Evolutionary conservation across 1,140 invertebrate genomes (phyloP).

Genomic region (Cylas formicarius): DNA sequence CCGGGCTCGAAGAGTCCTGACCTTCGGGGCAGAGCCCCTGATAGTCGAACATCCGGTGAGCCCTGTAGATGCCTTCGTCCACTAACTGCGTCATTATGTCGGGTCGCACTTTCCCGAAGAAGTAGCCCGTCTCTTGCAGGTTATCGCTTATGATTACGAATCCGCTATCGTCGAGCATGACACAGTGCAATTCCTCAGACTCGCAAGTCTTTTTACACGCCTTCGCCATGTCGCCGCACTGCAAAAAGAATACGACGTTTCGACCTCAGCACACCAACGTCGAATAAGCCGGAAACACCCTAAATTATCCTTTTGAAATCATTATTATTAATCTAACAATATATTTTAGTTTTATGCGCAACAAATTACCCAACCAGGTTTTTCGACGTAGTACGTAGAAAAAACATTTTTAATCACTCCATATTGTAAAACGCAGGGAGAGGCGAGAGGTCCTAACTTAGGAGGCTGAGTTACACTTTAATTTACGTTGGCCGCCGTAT

Average conservation of each 20-base stretch:
- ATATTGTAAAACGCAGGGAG: too few relatives aligned
- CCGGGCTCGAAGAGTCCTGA: conserved; percentile 54
- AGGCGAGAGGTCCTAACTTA: too few relatives aligned
- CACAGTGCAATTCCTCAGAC: conserved; percentile 69
- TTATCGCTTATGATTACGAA: conserved; percentile 75
- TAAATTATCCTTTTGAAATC: too few relatives aligned
- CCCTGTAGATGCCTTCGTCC: conserved; percentile 68
- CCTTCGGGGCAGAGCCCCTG: conserved; percentile 78
- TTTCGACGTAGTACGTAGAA: too few relatives aligned
- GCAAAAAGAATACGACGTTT: conserved; percentile 33
- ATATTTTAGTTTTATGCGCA: too few relatives aligned
- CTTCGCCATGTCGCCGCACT: conserved; percentile 50
- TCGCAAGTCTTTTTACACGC: conserved; percentile 59
- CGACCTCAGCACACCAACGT: too few relatives aligned
- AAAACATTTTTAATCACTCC: too few relatives aligned
- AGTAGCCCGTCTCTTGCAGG: conserved; percentile 66
- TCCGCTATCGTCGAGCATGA: conserved; percentile 83
- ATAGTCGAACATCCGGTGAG: conserved; percentile 76
- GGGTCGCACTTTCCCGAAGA: conserved; percentile 77
- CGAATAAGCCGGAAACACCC: too few relatives aligned
- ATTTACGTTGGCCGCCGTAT: too few relatives aligned
- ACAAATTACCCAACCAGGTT: too few relatives aligned
- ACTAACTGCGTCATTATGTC: conserved; percentile 74
- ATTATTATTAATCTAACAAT: too few relatives aligned
- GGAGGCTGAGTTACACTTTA: too few relatives aligned